Base-by-base conservation (phyloP, 2,797 vertebrate species). In the Gobionotothen gibberifrons region DNA sequence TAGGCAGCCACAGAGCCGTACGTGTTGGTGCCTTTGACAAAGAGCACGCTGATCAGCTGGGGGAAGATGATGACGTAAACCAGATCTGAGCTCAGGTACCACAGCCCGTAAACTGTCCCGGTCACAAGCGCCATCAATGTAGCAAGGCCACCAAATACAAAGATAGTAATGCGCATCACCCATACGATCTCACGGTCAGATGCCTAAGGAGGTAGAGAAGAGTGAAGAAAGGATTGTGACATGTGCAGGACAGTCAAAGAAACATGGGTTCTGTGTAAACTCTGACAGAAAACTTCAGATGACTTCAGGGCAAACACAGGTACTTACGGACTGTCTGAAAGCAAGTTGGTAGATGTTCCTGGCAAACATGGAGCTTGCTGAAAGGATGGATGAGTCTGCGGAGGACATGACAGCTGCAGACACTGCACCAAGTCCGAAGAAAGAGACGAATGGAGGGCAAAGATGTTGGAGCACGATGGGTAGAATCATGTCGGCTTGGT, bases 371-470 rank as follows among this genome's bases (percentile, higher is more conserved):
- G 98, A 99, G 90, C 98, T 99, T 22, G 98, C 98, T 44, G 98
- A 99, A 69, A 99, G 93, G 85, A 99, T 99, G 57, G 98, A 99
- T 32, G 98, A 99, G 88, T 99, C 98, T 48, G 97, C 98, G 9
- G 98, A 99, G 0, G 98, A 99, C 98, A 99, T 99, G 79, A 99
- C 98, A 0, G 98, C 98, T 60, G 98, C 98, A 57, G 98, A 99
- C 22, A 99, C 97, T 0, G 98, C 98, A 0, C 98, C 98, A 0
- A 99, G 94, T 43, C 98, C 98, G 40, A 99, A 99, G 86, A 98
- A 98, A 0, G 98, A 99, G 84, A 99, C 92, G 12, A 97, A 99
- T 3, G 97, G 92, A 0, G 98, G 98, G 69, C 98, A 99, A 61
- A 99, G 96, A 76, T 99, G 95, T 80, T 99, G 97, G 21, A 99